These are phyloP conservation scores for Papilio aristodemus DNA, from an alignment of 1,140 invertebrate species.

Conservation along the genomic window DNA sequence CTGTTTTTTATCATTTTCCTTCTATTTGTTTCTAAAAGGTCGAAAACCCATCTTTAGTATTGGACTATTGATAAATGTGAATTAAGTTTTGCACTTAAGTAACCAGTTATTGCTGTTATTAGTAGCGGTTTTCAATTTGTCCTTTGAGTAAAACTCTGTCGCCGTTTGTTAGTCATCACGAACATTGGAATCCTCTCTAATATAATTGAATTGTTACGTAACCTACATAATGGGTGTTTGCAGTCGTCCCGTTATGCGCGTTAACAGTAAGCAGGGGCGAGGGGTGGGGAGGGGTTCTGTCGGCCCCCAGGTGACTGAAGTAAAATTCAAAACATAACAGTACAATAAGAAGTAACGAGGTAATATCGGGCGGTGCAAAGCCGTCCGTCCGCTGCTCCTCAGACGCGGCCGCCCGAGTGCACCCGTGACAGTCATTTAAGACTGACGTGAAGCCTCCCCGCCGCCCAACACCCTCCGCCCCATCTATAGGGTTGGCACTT, in stretches of 20 bases:
- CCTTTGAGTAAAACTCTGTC: not conserved
- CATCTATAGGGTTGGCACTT: not conserved
- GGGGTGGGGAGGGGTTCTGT: not conserved
- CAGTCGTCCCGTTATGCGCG: not conserved
- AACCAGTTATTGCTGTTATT: no score
- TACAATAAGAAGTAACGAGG: slow-evolving; percentile 72
- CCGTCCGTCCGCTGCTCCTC: slow-evolving; percentile 68
- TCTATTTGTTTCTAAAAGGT: no score
- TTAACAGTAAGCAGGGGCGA: not conserved
- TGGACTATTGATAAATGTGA: no score
- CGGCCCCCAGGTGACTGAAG: slow-evolving; percentile 15
- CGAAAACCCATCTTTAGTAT: no score
- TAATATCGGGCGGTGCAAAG: slow-evolving; percentile 61
- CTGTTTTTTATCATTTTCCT: no score
- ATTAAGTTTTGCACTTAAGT: no score
- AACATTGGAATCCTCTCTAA: not conserved
- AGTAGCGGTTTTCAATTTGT: not conserved
- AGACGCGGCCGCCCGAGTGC: slow-evolving; percentile 63
- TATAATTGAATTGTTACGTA: slow-evolving; percentile 3
- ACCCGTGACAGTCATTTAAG: slow-evolving; percentile 79
- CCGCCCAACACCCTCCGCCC: slow-evolving; percentile 31
- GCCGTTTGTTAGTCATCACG: not conserved
- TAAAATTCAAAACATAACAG: slow-evolving; percentile 48
- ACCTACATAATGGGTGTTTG: slow-evolving; percentile 3
- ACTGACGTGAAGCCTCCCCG: slow-evolving; percentile 65